Evolutionary conservation across 2,113 vertebrate genomes (phyloP), one percentile per base, ranked within the genome.

Genomic region (Melanostigma gelatinosum): DNA sequence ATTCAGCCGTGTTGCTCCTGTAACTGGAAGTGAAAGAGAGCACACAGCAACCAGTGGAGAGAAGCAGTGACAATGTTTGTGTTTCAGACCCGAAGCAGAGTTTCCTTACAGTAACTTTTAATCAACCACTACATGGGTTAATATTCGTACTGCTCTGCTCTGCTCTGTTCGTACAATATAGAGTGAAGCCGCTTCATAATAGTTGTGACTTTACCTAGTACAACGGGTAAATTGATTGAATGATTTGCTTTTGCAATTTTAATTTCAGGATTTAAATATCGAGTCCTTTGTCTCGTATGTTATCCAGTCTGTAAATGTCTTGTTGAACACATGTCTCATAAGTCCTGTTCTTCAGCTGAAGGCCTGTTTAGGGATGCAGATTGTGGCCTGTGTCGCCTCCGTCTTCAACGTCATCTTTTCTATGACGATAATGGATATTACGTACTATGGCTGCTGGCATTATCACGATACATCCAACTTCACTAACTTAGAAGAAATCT

Each of bases 341-440:
- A 20, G 24, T 57, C 18, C 6, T 68, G 36, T 48, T 48, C 12
- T 72, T 34, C 89, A 95, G 95, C 80, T 95, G 20, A 93, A 73
- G 79, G 91, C 92, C 67, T 95, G 92, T 83, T 50, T 95, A 64
- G 94, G 79, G 72, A 88, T 94, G 92, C 92, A 95, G 84, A 65
- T 94, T 4, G 22, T 95, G 29, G 80, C 91, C 0, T 80, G 80
- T 24, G 27, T 1, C 0, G 62, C 77, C 0, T 92, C 87, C 38
- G 0, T 86, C 8, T 1, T 84, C 75, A 91, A 80, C 73, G 1
- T 92, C 1, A 0, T 94, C 9, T 0, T 3, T 0, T n/a, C 0
- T 1, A 3, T 48, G 8, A 0, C 10, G 0, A 46, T 74, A 24
- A 29, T 85, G 22, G 12, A 22, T 0, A 0, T 4, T 0, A 0